Percentiles rank a stretch among this genome's conserved stretches.
Evolutionary conservation across 2,113 vertebrate genomes (phyloP).

Genomic region (Motacilla alba): DNA sequence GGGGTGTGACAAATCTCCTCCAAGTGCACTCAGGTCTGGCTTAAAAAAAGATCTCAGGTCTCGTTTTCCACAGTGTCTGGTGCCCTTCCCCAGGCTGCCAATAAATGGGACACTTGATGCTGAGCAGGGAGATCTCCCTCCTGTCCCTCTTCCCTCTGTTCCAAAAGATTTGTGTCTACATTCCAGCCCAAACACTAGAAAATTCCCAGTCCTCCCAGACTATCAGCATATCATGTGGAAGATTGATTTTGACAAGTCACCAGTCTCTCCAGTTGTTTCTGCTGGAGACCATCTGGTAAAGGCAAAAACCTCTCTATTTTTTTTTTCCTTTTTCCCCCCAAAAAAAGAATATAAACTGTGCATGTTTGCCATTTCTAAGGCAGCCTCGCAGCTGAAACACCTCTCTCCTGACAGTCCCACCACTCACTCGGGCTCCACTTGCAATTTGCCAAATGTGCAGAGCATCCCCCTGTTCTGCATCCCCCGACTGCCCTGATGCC

Average conservation of each 20-base stretch:
- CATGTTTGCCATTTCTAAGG: neutral
- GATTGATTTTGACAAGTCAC: neutral
- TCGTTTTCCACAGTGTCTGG: neutral
- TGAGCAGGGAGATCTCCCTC: neutral
- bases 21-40: neutral
- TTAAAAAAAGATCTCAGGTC: neutral
- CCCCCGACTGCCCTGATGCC: accelerated
- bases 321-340: accelerated
- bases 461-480: neutral
- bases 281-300: neutral
- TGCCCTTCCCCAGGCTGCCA: neutral
- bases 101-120: neutral
- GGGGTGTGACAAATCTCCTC: neutral
- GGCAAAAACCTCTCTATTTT: neutral
- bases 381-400: neutral
- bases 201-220: neutral
- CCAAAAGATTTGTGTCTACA: neutral
- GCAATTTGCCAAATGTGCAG: accelerated
- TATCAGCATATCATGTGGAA: neutral
- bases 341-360: neutral
- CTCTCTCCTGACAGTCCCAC: neutral
- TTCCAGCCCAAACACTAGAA: neutral
- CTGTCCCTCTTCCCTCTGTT: neutral
- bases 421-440: accelerated
- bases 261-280: neutral